Evolutionary conservation across 2,797 vertebrate genomes (phyloP).

Genomic region (Gymnoscopelus braueri): DNA sequence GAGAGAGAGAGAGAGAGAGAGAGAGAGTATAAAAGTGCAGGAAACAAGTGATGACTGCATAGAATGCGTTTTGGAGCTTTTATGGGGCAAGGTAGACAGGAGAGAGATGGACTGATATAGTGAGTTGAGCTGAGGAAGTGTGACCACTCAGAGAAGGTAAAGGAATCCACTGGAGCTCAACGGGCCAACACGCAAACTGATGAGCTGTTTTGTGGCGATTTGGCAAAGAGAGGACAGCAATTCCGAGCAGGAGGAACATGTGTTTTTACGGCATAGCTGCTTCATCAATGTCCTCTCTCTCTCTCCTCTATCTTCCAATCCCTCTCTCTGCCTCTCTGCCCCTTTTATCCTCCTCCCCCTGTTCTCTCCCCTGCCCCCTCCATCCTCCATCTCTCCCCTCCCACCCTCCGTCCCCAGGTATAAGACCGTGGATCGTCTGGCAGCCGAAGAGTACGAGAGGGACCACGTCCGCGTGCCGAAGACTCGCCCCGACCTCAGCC

Average conservation of each 20-base stretch:
- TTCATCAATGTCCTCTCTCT: not conserved
- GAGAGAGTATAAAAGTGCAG: conserved; percentile 3
- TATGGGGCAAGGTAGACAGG: conserved; percentile 10
- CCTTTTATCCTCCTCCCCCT: not conserved
- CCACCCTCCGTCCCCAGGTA: conserved; percentile 81
- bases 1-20: no score
- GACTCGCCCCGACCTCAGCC: conserved; percentile 79
- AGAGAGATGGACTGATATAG: conserved; percentile 22
- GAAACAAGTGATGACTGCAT: conserved; percentile 22
- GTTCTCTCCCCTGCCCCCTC: not conserved
- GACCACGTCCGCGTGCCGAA: conserved; percentile 81
- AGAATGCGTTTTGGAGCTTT: conserved; percentile 14
- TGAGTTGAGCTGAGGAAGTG: not conserved
- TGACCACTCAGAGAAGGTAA: not conserved
- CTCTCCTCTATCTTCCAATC: not conserved
- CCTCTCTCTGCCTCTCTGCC: not conserved
- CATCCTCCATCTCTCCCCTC: not conserved
- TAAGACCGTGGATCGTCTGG: conserved; percentile 93
- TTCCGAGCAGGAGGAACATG: not conserved
- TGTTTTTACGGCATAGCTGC: not conserved
- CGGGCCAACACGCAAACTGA: not conserved
- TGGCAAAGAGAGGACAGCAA: conserved; percentile 15
- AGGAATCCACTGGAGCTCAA: no score
- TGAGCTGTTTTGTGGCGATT: conserved; percentile 6
- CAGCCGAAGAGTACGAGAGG: conserved; percentile 90